phyloP scores from a whole-genome alignment of 2,888 invertebrate genomes.

The Tetragnatha montana region DNA sequence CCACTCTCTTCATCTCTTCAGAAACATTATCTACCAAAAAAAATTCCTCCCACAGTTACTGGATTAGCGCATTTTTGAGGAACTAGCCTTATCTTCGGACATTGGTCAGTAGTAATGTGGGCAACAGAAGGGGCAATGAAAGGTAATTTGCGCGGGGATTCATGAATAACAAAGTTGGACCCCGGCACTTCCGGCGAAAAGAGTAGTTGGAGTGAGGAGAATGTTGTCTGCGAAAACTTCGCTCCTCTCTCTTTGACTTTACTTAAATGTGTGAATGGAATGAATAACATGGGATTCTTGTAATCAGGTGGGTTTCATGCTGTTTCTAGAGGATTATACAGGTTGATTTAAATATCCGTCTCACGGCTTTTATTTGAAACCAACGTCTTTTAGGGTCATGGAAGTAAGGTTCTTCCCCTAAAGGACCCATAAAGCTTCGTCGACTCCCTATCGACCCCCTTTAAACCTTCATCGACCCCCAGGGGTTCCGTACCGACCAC shows the following conservation, averaged over 20 bases:
- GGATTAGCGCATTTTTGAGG: neutral
- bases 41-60: neutral
- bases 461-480: too few relatives aligned
- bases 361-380: too few relatives aligned
- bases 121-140: neutral
- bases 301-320: neutral
- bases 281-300: neutral
- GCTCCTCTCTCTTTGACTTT: neutral
- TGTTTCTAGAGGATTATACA: too few relatives aligned
- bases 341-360: too few relatives aligned
- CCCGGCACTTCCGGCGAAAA: neutral
- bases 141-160: constrained; percentile 16
- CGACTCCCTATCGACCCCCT: too few relatives aligned
- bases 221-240: neutral
- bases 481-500: too few relatives aligned
- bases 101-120: neutral
- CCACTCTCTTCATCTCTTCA: neutral
- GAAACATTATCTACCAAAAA: neutral
- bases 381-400: too few relatives aligned
- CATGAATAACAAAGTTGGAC: constrained; percentile 38
- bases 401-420: too few relatives aligned
- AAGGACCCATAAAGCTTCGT: too few relatives aligned
- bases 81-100: neutral
- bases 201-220: neutral
- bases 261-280: neutral